Evolutionary conservation across 1,140 invertebrate species (phyloP).

Genomic region (Drosophila eugracilis): DNA sequence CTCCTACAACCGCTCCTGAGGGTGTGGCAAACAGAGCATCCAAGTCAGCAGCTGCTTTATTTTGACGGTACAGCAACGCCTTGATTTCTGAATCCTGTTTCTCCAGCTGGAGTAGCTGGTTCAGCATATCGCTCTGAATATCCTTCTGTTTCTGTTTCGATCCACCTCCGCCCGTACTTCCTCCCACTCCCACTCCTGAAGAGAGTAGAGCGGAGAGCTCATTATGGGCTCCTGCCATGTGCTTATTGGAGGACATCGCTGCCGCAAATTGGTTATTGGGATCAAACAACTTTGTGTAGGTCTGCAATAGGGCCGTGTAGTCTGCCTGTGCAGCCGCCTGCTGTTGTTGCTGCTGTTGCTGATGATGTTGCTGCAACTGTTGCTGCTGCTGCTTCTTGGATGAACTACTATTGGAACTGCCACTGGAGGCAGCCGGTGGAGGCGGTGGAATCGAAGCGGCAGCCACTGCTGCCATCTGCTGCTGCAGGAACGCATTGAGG

Average conservation of each 20-base stretch:
- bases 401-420: conserved; percentile 42
- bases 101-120: conserved; percentile 77
- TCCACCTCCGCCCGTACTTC: conserved; percentile 27
- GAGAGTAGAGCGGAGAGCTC: conserved; percentile 72
- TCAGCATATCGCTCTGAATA: conserved; percentile 78
- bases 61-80: conserved; percentile 76
- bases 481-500: conserved; percentile 77
- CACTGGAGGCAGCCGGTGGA: conserved; percentile 27
- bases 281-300: conserved; percentile 81
- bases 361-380: conserved; percentile 39
- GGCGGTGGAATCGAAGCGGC: conserved; percentile 64
- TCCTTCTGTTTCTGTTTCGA: conserved; percentile 49
- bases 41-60: conserved; percentile 75
- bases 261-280: conserved; percentile 74
- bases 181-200: conserved; percentile 54
- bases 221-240: conserved; percentile 67
- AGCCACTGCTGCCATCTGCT: conserved; percentile 78
- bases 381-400: conserved; percentile 63
- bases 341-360: conserved; percentile 49
- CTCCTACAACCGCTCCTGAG: conserved; percentile 49
- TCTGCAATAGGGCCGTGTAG: conserved; percentile 76
- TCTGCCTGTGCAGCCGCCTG: conserved; percentile 63
- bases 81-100: conserved; percentile 81
- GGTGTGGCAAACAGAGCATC: conserved; percentile 77
- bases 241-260: conserved; percentile 53